Conservation (phyloP, 2,113 vertebrate species). For the Pelobates fuscus region DNA sequence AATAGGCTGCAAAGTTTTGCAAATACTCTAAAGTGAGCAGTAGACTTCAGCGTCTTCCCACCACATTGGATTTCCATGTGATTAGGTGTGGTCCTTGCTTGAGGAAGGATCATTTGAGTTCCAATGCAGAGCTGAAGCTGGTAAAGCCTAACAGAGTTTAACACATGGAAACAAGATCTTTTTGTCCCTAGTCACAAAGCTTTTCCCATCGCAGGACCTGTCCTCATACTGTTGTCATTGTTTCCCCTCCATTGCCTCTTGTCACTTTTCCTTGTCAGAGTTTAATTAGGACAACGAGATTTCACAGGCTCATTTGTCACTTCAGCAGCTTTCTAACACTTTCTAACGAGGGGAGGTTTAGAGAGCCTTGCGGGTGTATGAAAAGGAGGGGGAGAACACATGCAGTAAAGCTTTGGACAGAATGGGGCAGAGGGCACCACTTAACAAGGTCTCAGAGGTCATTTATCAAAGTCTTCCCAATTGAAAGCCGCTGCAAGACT, state of each 20-base stretch:
- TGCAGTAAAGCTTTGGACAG: constrained; percentile 22
- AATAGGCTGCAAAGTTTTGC: too few species aligned
- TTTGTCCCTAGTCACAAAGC: constrained; percentile 86
- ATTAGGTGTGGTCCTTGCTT: constrained; percentile 1
- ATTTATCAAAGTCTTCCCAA: constrained; percentile 37
- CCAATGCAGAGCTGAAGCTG: constrained; percentile 72
- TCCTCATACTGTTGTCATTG: constrained; percentile 78
- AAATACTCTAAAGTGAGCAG: too few species aligned
- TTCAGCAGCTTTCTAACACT: constrained; percentile 92
- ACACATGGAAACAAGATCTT: constrained; percentile 87
- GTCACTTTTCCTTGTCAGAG: constrained; percentile 88
- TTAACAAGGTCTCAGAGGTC: constrained; percentile 34
- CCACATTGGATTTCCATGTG: neutral
- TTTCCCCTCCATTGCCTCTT: constrained; percentile 88
- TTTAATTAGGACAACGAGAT: constrained; percentile 93
- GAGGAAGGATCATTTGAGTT: neutral
- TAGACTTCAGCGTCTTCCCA: neutral
- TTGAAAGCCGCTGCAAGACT: constrained; percentile 7
- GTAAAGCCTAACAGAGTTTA: constrained; percentile 82
- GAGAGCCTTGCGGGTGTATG: constrained; percentile 45
- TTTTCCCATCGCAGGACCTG: constrained; percentile 68
- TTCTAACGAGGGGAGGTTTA: constrained; percentile 75
- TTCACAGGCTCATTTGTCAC: constrained; percentile 89
- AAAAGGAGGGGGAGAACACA: constrained; percentile 26
- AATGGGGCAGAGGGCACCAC: constrained; percentile 44